These are phyloP conservation scores for Eriocheir sinensis DNA, from an alignment of 1,140 invertebrate genomes.

Conservation along the genomic window DNA sequence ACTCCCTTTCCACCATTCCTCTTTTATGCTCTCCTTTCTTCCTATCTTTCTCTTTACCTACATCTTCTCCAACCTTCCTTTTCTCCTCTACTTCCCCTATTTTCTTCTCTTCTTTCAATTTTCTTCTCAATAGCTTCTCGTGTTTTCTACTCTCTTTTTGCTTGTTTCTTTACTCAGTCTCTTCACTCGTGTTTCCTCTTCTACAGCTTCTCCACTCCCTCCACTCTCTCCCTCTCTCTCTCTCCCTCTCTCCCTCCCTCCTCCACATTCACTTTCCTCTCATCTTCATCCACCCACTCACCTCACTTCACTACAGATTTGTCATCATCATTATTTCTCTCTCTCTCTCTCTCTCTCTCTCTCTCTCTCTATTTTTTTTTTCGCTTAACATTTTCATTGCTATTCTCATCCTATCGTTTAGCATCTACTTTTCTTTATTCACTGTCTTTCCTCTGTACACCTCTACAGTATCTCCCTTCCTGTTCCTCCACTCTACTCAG, in stretches of 20 bases:
- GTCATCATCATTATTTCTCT: not conserved
- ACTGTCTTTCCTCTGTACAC: not conserved
- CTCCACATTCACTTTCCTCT: not conserved
- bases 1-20: not conserved
- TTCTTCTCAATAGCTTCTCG: too few relatives aligned
- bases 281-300: not conserved
- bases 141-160: too few relatives aligned
- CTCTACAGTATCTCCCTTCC: constrained; percentile 11
- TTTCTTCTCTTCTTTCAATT: too few relatives aligned
- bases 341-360: constrained; percentile 46
- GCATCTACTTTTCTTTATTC: not conserved
- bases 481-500: constrained; percentile 35
- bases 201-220: too few relatives aligned
- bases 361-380: constrained; percentile 41
- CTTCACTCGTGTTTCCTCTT: too few relatives aligned
- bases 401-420: too few relatives aligned
- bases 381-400: too few relatives aligned
- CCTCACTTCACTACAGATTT: not conserved
- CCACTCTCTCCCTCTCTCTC: not conserved
- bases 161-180: too few relatives aligned
- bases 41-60: not conserved
- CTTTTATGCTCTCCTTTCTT: not conserved
- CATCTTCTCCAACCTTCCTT: too few relatives aligned
- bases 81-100: too few relatives aligned
- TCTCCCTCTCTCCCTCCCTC: not conserved